Evolutionary conservation across 2,113 vertebrate species (phyloP).

Genomic region (Bos javanicus): DNA sequence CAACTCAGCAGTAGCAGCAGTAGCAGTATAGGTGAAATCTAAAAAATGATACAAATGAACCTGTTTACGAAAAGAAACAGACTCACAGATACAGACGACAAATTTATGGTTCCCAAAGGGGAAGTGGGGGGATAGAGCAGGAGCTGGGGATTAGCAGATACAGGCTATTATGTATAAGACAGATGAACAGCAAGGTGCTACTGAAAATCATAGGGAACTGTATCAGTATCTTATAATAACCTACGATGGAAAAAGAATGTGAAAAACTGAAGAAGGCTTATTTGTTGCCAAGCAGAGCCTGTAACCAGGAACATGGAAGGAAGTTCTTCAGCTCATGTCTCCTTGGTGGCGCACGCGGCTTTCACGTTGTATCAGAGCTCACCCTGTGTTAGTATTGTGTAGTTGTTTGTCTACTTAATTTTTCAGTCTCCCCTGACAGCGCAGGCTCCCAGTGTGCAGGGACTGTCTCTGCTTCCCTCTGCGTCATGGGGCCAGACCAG

Average conservation of each 20-base stretch:
- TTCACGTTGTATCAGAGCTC: rapidly evolving
- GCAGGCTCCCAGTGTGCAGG: rapidly evolving
- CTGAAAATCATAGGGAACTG: background rate
- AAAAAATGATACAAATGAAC: background rate
- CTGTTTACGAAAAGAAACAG: background rate
- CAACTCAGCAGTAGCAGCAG: too few species aligned
- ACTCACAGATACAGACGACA: background rate
- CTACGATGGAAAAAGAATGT: background rate
- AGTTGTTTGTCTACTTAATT: rapidly evolving
- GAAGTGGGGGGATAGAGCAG: background rate
- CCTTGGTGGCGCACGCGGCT: rapidly evolving
- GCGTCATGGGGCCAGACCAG: too few species aligned
- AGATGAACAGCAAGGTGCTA: rapidly evolving
- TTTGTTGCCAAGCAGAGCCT: background rate
- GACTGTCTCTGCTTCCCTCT: background rate
- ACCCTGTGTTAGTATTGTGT: rapidly evolving
- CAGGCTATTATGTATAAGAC: rapidly evolving
- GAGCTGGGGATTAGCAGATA: background rate
- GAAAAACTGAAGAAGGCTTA: background rate
- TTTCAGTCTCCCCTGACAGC: background rate
- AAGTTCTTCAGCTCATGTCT: rapidly evolving
- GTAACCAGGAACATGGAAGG: background rate
- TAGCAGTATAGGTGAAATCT: background rate
- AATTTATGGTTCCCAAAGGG: background rate
- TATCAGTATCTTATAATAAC: background rate